Evolutionary conservation across 2,888 invertebrate genomes (phyloP).

Genomic region (Andricus quercusramuli): DNA sequence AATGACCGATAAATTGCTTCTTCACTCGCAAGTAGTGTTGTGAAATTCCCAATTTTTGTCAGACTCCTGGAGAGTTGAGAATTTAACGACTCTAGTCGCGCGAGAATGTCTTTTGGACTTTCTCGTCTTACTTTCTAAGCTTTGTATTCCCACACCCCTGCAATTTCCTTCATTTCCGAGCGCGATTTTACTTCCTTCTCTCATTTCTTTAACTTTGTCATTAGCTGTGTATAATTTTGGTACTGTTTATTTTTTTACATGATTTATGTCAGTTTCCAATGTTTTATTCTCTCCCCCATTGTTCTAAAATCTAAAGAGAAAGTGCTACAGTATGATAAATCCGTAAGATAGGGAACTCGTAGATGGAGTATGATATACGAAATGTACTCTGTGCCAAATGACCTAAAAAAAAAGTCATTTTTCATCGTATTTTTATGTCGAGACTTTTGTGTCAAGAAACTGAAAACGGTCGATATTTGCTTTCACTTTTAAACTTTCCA

Average conservation of each 20-base stretch:
- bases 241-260: conserved; percentile 40
- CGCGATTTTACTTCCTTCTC: background rate
- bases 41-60: conserved; percentile 13
- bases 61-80: conserved; percentile 8
- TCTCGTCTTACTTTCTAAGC: conserved; percentile 22
- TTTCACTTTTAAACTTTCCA: background rate
- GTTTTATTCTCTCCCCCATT: conserved; percentile 5
- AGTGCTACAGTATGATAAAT: conserved; percentile 40
- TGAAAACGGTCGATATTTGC: conserved; percentile 35
- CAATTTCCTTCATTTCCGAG: background rate
- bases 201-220: conserved; percentile 58
- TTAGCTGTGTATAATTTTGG: conserved; percentile 65
- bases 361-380: conserved; percentile 70
- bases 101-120: conserved; percentile 15
- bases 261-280: conserved; percentile 51
- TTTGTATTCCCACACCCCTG: background rate
- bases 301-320: conserved; percentile 33
- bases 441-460: conserved; percentile 46
- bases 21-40: conserved; percentile 31
- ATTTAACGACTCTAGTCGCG: conserved; percentile 16
- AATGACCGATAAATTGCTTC: conserved; percentile 1
- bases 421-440: conserved; percentile 51
- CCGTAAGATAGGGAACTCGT: conserved; percentile 46
- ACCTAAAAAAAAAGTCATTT: conserved; percentile 54
- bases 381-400: conserved; percentile 76